Percentiles rank a stretch among this genome's conserved stretches.
Evolutionary conservation across 2,797 vertebrate genomes (phyloP).

Genomic region (Pseudopleuronectes americanus): DNA sequence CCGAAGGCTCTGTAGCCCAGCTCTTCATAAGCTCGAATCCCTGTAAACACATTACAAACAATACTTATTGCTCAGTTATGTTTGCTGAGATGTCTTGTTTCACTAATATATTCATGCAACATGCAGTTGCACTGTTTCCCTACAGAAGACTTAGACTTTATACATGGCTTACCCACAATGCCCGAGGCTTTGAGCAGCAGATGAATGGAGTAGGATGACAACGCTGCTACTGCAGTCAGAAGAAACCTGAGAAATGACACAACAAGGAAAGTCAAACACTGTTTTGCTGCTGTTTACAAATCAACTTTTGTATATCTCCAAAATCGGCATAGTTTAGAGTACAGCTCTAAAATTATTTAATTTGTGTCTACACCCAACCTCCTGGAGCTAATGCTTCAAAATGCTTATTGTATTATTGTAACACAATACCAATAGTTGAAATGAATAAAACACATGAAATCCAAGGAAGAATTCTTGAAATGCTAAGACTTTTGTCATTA

Average conservation of each 20-base stretch:
- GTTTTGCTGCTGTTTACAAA: background rate
- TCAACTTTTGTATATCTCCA: background rate
- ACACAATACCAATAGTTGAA: background rate
- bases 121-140: background rate
- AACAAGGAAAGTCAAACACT: background rate
- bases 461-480: slow-evolving; percentile 1
- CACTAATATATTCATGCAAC: background rate
- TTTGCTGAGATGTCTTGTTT: background rate
- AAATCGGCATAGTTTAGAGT: background rate
- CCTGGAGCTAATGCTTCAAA: background rate
- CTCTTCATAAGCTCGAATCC: slow-evolving; percentile 95
- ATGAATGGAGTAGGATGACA: slow-evolving; percentile 97
- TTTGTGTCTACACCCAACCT: too few relatives aligned
- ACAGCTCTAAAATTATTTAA: background rate
- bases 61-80: slow-evolving; percentile 17
- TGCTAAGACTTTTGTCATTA: background rate
- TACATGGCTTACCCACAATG: slow-evolving; percentile 88
- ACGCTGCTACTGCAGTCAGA: slow-evolving; percentile 89
- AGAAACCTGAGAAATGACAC: slow-evolving; percentile 86
- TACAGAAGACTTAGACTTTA: background rate
- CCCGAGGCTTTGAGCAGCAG: slow-evolving; percentile 95
- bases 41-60: slow-evolving; percentile 73
- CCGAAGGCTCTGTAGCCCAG: slow-evolving; percentile 94
- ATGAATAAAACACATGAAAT: background rate
- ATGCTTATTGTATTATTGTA: background rate